phyloP scores from a whole-genome alignment of 2,888 invertebrate species.

The Anorthoa munda region DNA sequence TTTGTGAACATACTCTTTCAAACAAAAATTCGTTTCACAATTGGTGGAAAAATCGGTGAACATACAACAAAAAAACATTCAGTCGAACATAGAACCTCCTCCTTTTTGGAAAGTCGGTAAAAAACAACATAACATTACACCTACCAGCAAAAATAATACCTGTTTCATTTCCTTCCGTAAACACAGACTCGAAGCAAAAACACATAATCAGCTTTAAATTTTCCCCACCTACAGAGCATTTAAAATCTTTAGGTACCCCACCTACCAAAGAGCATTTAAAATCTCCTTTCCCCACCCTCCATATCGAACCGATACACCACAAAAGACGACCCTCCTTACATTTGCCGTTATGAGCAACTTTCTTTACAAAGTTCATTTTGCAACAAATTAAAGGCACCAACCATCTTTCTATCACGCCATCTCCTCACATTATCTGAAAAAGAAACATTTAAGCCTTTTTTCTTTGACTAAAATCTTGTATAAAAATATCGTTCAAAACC shows the following conservation, averaged over 20 bases:
- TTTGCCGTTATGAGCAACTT: slow-evolving; percentile 34
- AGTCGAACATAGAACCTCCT: no score
- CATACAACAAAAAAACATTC: no score
- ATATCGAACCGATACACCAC: slow-evolving; percentile 8
- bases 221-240: slow-evolving; percentile 11
- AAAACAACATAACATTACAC: no score
- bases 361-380: slow-evolving; percentile 59
- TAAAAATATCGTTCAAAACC: slow-evolving; percentile 69
- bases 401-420: slow-evolving; percentile 62
- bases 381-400: slow-evolving; percentile 63
- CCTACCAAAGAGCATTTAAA: slow-evolving; percentile 14
- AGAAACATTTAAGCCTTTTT: slow-evolving; percentile 73
- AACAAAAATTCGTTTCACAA: no score
- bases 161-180: no score
- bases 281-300: background rate
- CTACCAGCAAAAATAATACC: no score
- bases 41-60: no score
- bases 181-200: background rate
- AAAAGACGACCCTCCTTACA: slow-evolving; percentile 9
- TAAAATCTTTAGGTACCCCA: background rate
- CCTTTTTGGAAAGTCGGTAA: no score
- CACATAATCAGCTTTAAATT: slow-evolving; percentile 13
- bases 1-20: no score
- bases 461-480: slow-evolving; percentile 74
- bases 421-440: slow-evolving; percentile 69